A percentile compares a stretch with the other conserved stretches of the same genome.
Evolutionary conservation across 2,113 vertebrate genomes (phyloP).

Genomic region (Gavia stellata): DNA sequence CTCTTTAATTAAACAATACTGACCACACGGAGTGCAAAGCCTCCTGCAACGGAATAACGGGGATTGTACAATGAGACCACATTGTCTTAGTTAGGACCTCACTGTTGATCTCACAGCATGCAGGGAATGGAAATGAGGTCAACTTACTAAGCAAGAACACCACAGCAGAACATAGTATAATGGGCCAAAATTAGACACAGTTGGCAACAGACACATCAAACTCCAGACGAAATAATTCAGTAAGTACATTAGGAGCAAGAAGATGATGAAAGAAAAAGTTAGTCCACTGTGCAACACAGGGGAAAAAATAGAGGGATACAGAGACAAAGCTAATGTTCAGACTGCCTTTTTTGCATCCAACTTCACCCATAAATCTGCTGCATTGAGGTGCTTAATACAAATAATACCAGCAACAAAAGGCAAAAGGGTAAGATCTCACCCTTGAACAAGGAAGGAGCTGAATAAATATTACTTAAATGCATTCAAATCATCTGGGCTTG

Average conservation of each 20-base stretch:
- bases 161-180: not conserved
- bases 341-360: not conserved
- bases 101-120: constrained; percentile 13
- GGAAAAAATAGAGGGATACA: not conserved
- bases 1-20: constrained; percentile 9
- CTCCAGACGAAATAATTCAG: not conserved
- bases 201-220: not conserved
- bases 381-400: not conserved
- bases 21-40: not conserved
- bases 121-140: constrained; percentile 7
- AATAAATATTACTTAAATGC: not conserved
- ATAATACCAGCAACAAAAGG: not conserved
- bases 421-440: not conserved
- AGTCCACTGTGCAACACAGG: not conserved
- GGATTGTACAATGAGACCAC: not conserved
- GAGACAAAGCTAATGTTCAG: not conserved
- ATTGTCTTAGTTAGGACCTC: not conserved
- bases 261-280: not conserved
- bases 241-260: not conserved
- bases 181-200: constrained; percentile 1
- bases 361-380: not conserved
- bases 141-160: constrained; percentile 12
- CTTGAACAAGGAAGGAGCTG: not conserved
- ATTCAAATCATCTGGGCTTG: not conserved
- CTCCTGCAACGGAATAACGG: constrained; percentile 7